Conservation (phyloP, 1,140 invertebrate species). For the Leptinotarsa undecemlineata region DNA sequence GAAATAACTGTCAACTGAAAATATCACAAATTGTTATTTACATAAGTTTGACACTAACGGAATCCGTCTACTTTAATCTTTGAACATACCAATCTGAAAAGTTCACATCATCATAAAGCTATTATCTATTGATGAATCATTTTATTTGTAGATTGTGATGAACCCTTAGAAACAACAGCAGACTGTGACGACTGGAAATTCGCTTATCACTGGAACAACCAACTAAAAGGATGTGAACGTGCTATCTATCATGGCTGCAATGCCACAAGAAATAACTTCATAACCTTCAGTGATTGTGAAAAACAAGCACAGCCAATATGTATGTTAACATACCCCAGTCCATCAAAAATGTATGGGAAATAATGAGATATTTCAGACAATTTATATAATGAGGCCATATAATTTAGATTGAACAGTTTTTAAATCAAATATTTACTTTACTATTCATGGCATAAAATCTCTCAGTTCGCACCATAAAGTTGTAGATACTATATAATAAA, state of each 20-base stretch:
- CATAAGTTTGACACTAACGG: too few species aligned
- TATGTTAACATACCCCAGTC: background rate
- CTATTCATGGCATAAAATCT: too few species aligned
- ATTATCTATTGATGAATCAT: constrained; percentile 13
- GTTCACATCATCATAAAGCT: background rate
- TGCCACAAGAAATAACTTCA: constrained; percentile 34
- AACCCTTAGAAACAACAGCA: constrained; percentile 22
- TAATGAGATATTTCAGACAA: too few species aligned
- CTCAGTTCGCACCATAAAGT: too few species aligned
- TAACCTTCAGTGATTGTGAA: constrained; percentile 29
- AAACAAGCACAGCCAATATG: constrained; percentile 32
- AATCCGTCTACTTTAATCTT: too few species aligned
- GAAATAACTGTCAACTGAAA: too few species aligned
- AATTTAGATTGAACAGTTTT: too few species aligned
- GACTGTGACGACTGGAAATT: constrained; percentile 11
- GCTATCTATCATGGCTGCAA: constrained; percentile 31
- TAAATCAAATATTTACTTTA: too few species aligned
- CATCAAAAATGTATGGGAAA: too few species aligned
- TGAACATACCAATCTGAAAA: background rate
- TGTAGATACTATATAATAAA: too few species aligned
- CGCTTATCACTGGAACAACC: constrained; percentile 33
- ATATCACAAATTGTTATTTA: too few species aligned
- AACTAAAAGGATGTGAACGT: constrained; percentile 33
- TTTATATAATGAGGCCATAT: too few species aligned
- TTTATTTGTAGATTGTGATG: constrained; percentile 30